Base-by-base conservation (phyloP, 2,797 vertebrate genomes). In the Brachyalestes nurse region DNA sequence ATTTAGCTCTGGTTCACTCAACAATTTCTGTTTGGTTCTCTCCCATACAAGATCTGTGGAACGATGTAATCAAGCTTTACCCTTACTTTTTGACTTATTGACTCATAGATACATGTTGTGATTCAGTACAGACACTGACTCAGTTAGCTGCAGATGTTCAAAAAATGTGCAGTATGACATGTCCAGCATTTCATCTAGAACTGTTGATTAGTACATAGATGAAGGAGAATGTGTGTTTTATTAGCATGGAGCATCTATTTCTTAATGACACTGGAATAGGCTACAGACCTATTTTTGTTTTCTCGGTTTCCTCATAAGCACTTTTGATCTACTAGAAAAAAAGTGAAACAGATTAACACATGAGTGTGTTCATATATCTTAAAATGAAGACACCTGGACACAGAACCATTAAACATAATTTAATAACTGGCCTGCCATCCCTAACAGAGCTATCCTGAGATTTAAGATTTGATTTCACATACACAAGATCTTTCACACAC, bases 171-270 rank as follows among this genome's bases (percentile, higher is more conserved):
- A 81, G 76, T 64, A 34, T 42, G 10, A 8, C 23, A 19, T 28
- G 28, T 34, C 51, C 38, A 58, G 42, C 61, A 65, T 86, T 89
- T 75, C 42, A 74, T 89, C 91, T 86, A 92, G 92, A 93, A 91
- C 85, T 83, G 88, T 87, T 88, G 90, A 94, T 92, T 91, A 91
- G 85, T 80, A 78, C 66, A 87, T 87, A 88, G 91, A 90, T 91
- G 88, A 90, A 88, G 88, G 86, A 82, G 92, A 92, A 91, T 87
- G 88, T 92, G 85, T 87, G 86, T 85, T 90, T 93, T 92, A 92
- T 92, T 90, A 91, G 86, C 58, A 83, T 75, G 81, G 66, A 38
- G 62, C 78, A 57, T 61, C 88, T 21, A 83, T 71, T 75, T 85
- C 83, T 88, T 88, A 83, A 90, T 60, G 10, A 78, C 82, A 79